These are phyloP conservation scores for Leptosomus discolor DNA, from an alignment of 2,113 vertebrate genomes.

Conservation along the genomic window DNA sequence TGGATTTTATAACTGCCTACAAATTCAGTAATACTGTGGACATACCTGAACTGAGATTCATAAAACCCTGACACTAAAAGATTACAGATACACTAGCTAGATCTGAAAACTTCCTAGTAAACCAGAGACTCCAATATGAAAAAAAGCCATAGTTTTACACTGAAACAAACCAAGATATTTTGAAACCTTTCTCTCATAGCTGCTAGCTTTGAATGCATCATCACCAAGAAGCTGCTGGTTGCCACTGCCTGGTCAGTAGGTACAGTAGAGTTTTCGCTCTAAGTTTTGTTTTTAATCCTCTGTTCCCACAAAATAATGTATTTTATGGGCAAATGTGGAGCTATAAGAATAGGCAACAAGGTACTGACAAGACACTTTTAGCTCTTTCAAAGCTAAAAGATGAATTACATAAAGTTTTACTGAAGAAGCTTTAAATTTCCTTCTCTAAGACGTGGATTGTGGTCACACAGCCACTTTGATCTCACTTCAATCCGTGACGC, in stretches of 20 bases:
- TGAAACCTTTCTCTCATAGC: background rate
- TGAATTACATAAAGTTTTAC: slow-evolving; percentile 1
- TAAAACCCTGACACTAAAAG: background rate
- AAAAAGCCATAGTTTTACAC: background rate
- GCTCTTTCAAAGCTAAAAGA: background rate
- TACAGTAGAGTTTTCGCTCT: background rate
- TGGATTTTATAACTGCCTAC: background rate
- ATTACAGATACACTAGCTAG: background rate
- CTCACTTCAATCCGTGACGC: background rate
- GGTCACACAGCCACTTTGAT: slow-evolving; percentile 18
- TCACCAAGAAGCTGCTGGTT: background rate
- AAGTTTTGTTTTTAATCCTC: background rate
- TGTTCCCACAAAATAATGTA: background rate
- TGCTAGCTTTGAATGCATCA: background rate
- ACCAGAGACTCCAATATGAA: background rate
- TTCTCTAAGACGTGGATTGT: background rate
- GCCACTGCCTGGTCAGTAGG: background rate
- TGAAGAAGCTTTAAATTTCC: background rate
- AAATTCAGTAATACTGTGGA: background rate
- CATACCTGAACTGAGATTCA: background rate
- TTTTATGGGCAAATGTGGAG: background rate
- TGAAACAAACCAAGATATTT: background rate
- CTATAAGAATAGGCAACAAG: background rate
- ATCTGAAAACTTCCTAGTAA: background rate
- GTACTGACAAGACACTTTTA: background rate